phyloP scores from a whole-genome alignment of 1,140 invertebrate species.

The Drosophila lacertosa region DNA sequence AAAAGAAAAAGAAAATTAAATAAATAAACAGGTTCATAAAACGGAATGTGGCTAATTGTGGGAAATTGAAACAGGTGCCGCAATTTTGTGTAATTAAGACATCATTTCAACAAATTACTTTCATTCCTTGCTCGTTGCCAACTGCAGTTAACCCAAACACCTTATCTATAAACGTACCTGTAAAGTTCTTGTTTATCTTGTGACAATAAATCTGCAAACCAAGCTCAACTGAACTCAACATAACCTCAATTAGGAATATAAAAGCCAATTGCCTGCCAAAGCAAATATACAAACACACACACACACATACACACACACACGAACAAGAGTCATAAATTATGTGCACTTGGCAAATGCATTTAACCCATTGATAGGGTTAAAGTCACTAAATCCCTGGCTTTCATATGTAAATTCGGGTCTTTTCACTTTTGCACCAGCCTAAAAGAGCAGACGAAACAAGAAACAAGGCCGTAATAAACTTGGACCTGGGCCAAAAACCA shows the following conservation, averaged over 20 bases:
- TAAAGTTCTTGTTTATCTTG: background rate
- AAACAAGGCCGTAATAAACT: constrained; percentile 48
- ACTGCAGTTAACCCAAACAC: too few relatives aligned
- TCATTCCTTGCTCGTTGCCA: background rate
- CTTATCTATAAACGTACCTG: too few relatives aligned
- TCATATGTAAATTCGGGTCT: constrained; percentile 60
- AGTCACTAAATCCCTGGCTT: constrained; percentile 16
- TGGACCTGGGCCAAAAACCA: constrained; percentile 55
- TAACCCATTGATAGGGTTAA: constrained; percentile 43
- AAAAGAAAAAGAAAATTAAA: constrained; percentile 20
- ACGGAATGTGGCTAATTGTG: constrained; percentile 16
- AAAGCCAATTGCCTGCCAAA: background rate
- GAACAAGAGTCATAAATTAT: constrained; percentile 51
- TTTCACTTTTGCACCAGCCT: constrained; percentile 46
- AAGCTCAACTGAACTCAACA: constrained; percentile 4
- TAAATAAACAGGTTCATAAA: constrained; percentile 53
- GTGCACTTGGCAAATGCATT: constrained; percentile 58
- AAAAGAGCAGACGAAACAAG: background rate
- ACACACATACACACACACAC: constrained; percentile 2
- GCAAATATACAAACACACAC: background rate
- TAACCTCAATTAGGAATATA: constrained; percentile 11
- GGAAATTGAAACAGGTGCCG: background rate
- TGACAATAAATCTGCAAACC: constrained; percentile 32
- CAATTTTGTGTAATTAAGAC: constrained; percentile 15
- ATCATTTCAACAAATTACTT: background rate